Evolutionary conservation across 1,140 invertebrate genomes (phyloP).

Genomic region (Aleiodes sp.): DNA sequence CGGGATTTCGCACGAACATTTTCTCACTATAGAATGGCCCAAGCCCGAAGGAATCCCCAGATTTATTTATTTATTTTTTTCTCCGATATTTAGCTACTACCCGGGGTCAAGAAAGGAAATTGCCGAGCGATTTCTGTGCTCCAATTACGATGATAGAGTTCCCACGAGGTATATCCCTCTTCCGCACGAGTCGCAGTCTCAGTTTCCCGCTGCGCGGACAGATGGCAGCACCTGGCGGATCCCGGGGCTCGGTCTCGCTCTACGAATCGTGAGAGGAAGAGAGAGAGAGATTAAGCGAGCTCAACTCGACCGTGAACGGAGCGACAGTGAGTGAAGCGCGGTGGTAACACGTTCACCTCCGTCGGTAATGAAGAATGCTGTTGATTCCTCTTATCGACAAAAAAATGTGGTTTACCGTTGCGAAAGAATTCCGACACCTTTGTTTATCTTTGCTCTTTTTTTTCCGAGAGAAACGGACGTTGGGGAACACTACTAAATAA

Average conservation of each 20-base stretch:
- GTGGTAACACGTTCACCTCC: not conserved
- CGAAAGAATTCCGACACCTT: slow-evolving; percentile 45
- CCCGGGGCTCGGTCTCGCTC: too few relatives aligned
- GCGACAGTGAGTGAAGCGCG: slow-evolving; percentile 7
- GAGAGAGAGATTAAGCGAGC: not conserved
- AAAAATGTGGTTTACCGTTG: slow-evolving; percentile 44
- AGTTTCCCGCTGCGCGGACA: slow-evolving; percentile 23
- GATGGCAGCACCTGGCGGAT: slow-evolving; percentile 59
- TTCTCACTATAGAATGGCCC: not conserved
- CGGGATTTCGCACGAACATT: slow-evolving; percentile 19
- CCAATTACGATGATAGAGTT: slow-evolving; percentile 39
- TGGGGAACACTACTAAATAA: slow-evolving; percentile 63
- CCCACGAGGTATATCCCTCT: slow-evolving; percentile 47
- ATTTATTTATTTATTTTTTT: too few relatives aligned
- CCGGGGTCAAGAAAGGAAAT: not conserved
- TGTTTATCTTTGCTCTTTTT: slow-evolving; percentile 19
- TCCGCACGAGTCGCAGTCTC: not conserved
- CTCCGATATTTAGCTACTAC: slow-evolving; percentile 13
- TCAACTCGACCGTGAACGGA: not conserved
- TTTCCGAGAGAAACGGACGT: not conserved
- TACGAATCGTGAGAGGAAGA: not conserved
- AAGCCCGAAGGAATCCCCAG: not conserved
- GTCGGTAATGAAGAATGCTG: slow-evolving; percentile 26
- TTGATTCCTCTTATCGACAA: not conserved
- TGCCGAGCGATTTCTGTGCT: slow-evolving; percentile 24